A percentile compares a stretch with the other conserved stretches of the same genome.
Evolutionary conservation across 2,113 vertebrate genomes (phyloP).

Genomic region (Marcusenius ussheri): DNA sequence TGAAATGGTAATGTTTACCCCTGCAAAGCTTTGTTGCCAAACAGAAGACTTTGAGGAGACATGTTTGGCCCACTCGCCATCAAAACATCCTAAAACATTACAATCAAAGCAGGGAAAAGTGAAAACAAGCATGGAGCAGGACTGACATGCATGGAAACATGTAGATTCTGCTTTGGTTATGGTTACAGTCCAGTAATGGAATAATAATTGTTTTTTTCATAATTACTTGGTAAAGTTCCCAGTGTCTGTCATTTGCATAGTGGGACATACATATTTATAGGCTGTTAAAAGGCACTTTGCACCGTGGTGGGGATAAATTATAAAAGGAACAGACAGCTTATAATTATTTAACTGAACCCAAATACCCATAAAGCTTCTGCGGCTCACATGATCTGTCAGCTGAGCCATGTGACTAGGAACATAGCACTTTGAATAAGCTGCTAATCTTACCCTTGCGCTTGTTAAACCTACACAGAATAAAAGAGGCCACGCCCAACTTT

Average conservation of each 20-base stretch:
- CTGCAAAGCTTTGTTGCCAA: neutral
- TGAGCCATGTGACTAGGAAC: neutral
- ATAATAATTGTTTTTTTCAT: conserved; percentile 20
- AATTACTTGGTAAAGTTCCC: conserved; percentile 24
- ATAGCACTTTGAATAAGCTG: neutral
- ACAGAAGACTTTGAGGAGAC: neutral
- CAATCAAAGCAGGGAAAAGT: neutral
- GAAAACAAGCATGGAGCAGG: neutral
- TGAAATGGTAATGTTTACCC: neutral
- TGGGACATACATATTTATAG: conserved; percentile 30
- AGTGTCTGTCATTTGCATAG: neutral
- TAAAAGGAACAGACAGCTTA: conserved; percentile 10
- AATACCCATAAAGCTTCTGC: neutral
- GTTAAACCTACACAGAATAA: neutral
- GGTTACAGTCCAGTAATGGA: neutral
- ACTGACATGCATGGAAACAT: neutral
- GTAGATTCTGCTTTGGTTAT: neutral
- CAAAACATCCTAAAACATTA: neutral
- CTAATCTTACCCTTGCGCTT: neutral
- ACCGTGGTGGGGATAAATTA: conserved; percentile 5
- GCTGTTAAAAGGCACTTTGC: conserved; percentile 8
- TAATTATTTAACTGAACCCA: conserved; percentile 14
- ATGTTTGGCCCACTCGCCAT: neutral
- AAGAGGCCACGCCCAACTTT: neutral
- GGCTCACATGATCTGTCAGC: neutral